A percentile compares a stretch with the other conserved stretches of the same genome.
Conservation (phyloP, 1,140 invertebrate species). For the Teleogryllus occipitalis region DNA sequence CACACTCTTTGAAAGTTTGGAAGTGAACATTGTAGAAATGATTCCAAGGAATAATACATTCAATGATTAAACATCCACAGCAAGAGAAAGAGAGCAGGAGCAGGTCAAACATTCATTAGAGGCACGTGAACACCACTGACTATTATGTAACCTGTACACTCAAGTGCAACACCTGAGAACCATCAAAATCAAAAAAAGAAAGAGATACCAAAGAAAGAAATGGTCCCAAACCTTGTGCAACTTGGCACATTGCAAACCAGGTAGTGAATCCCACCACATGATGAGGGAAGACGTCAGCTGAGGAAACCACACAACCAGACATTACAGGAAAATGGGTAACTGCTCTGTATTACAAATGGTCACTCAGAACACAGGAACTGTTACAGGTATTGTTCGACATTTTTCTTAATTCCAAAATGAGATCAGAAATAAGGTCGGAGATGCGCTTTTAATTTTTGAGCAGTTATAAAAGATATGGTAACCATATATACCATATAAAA, state of each 20-base stretch:
- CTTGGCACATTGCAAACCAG: constrained; percentile 46
- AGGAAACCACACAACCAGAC: constrained; percentile 17
- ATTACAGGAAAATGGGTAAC: no score
- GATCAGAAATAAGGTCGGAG: no score
- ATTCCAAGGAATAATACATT: neutral
- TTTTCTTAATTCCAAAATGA: no score
- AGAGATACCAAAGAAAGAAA: constrained; percentile 17
- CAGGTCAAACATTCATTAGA: neutral
- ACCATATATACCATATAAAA: no score
- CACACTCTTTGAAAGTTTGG: neutral
- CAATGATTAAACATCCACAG: neutral
- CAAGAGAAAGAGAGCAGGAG: constrained; percentile 9
- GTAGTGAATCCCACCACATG: constrained; percentile 45
- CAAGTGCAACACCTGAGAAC: neutral
- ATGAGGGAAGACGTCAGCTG: constrained; percentile 37
- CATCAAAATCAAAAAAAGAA: neutral
- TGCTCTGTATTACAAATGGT: no score
- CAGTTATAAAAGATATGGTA: no score
- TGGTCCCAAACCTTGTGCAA: constrained; percentile 43
- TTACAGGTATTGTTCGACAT: neutral
- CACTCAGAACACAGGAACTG: neutral
- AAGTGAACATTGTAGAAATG: neutral
- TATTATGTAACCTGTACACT: neutral
- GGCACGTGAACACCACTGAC: neutral
- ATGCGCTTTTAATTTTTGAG: no score